Evolutionary conservation across 35 echinoderm and acorn worm species (phyloP).

Genomic region (Strongylocentrotus purpuratus): DNA sequence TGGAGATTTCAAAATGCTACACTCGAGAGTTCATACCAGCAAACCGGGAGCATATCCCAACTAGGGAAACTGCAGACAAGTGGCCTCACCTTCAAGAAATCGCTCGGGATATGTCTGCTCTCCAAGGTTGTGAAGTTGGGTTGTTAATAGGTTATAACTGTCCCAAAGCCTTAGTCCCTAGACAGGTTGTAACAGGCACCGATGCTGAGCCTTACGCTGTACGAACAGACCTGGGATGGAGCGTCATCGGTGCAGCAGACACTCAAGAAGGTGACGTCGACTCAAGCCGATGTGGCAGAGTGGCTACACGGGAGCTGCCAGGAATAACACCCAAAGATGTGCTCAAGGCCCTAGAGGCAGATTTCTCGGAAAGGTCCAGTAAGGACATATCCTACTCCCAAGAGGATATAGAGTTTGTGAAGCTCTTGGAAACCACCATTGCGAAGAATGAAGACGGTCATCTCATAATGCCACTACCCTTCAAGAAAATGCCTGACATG

Average conservation of each 20-base stretch:
- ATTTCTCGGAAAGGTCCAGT: neutral
- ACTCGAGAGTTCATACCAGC: conserved; percentile 38
- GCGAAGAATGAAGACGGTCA: conserved; percentile 21
- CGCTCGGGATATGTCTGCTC: conserved; percentile 15
- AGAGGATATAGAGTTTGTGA: conserved; percentile 41
- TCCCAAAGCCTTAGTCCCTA: conserved; percentile 1
- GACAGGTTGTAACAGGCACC: conserved; percentile 20
- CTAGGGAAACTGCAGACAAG: conserved; percentile 38
- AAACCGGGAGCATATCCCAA: conserved; percentile 42
- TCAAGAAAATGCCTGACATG: conserved; percentile 1
- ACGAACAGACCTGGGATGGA: conserved; percentile 34
- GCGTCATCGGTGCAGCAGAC: conserved; percentile 40
- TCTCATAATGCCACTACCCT: conserved; percentile 55
- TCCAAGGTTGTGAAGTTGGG: conserved; percentile 49
- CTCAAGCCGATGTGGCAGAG: conserved; percentile 25
- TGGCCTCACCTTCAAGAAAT: conserved; percentile 55
- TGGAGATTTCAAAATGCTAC: conserved; percentile 10
- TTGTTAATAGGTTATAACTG: conserved; percentile 51
- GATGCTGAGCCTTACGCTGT: conserved; percentile 39
- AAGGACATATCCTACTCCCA: neutral
- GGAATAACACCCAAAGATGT: conserved; percentile 54
- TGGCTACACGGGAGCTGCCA: neutral
- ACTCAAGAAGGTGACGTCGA: neutral
- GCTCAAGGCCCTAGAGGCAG: neutral
- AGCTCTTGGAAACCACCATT: neutral